Base-by-base conservation (phyloP, 1,140 invertebrate species). In the Megalopta genalis region DNA sequence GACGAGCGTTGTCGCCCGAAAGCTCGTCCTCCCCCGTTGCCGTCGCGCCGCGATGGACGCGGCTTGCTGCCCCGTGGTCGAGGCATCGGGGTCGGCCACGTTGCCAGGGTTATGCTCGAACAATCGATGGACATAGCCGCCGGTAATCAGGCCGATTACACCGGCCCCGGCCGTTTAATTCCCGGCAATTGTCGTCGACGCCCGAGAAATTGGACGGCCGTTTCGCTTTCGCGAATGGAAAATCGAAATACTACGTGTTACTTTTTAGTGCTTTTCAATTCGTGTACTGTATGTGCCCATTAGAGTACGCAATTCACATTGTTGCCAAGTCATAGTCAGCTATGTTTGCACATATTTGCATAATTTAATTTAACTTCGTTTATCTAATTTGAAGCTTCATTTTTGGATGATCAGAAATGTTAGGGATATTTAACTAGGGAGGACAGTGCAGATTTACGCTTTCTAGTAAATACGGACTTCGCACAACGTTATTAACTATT, bases 141-240 rank as follows among this genome's bases (percentile, higher is more conserved):
- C 37, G 70, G 84, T 86, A 83, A 86, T 86, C 85, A 80, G 64
- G 59, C 23, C 80, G 80, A 86, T 86, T 86, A 86, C 81, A 66
- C 52, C 27, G 54, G 62, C 54, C 73, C 10, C 42, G 10, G 75
- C 62, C 84, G 65, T 73, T 86, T 83, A 86, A 86, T 66, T 72
- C 12, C 73, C 46, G 9, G 62, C 54, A 64, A 72, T 49, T 59
- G 67, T 70, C 76, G 86, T 77, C 86, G 83, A 86, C 81, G 68
- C 68, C 27, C 60, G 81, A 74, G 57, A 86, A 86, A 86, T 83
- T 83, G 77, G 64, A 72, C 76, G 27, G 65, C 6, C 27, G 18
- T 85, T 77, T 65, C 71, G 68, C 54, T 82, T 85, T 83, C 54
- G 69, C 81, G 68, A 80, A 80, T 16, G 68, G 67, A 66, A 74